These are phyloP conservation scores for Abramis brama DNA, from an alignment of 2,113 vertebrate species.

Conservation along the genomic window DNA sequence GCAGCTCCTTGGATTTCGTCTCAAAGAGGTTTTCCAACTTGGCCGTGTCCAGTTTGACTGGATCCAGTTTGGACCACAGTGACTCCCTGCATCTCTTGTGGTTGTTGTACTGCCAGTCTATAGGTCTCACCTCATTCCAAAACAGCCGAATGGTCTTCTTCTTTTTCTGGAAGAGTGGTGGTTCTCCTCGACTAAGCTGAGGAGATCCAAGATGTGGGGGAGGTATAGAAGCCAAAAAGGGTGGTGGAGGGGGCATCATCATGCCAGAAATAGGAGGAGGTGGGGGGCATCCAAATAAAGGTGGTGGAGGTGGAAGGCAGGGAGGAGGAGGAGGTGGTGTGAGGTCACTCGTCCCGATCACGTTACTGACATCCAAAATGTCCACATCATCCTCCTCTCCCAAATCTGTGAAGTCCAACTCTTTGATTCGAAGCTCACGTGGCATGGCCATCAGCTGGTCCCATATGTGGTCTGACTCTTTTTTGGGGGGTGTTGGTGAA, in stretches of 20 bases:
- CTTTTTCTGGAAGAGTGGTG: slow-evolving; percentile 90
- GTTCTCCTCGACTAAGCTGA: slow-evolving; percentile 84
- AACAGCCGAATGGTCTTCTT: slow-evolving; percentile 98
- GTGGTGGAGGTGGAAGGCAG: slow-evolving; percentile 83
- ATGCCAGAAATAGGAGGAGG: slow-evolving; percentile 80
- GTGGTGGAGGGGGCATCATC: slow-evolving; percentile 76
- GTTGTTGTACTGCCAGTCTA: slow-evolving; percentile 90
- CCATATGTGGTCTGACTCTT: slow-evolving; percentile 97
- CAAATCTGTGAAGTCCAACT: slow-evolving; percentile 98
- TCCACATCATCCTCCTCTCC: slow-evolving; percentile 92
- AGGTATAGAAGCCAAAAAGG: slow-evolving; percentile 71
- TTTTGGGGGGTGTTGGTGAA: slow-evolving; percentile 67
- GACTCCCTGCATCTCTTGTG: slow-evolving; percentile 90
- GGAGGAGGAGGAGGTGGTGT: slow-evolving; percentile 80
- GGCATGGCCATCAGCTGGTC: slow-evolving; percentile 95
- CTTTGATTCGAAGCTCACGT: slow-evolving; percentile 93
- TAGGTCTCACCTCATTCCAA: slow-evolving; percentile 95
- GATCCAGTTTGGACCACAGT: slow-evolving; percentile 96
- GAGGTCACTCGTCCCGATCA: slow-evolving; percentile 78
- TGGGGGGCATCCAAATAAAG: slow-evolving; percentile 77
- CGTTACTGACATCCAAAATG: slow-evolving; percentile 83
- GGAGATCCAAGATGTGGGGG: slow-evolving; percentile 79
- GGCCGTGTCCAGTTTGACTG: slow-evolving; percentile 93
- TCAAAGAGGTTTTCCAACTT: slow-evolving; percentile 98
- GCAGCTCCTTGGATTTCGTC: slow-evolving; percentile 96